A percentile compares a stretch with the other conserved stretches of the same genome.
Conservation (phyloP, 1,140 invertebrate species). For the Lithobius niger region DNA sequence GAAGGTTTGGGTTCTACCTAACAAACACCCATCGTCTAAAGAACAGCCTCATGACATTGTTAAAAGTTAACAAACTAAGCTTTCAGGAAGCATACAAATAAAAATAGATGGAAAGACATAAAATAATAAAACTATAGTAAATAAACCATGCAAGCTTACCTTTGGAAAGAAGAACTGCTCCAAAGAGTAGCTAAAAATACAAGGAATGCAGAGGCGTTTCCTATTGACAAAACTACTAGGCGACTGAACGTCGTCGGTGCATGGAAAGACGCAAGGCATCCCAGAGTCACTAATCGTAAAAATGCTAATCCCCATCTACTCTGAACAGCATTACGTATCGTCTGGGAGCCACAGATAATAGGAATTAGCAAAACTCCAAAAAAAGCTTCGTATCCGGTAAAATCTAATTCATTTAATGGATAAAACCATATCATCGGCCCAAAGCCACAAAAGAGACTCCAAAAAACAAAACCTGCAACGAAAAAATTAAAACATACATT, state of each 20-base stretch:
- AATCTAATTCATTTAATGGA: slow-evolving; percentile 32
- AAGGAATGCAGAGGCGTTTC: slow-evolving; percentile 24
- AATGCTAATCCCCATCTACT: slow-evolving; percentile 18
- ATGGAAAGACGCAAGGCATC: slow-evolving; percentile 28
- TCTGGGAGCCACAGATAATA: slow-evolving; percentile 21
- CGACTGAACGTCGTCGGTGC: slow-evolving; percentile 25
- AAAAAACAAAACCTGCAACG: slow-evolving; percentile 31
- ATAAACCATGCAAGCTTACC: slow-evolving; percentile 12
- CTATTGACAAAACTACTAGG: slow-evolving; percentile 25
- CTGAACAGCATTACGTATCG: slow-evolving; percentile 20
- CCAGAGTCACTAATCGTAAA: slow-evolving; percentile 23
- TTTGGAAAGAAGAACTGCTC: slow-evolving; percentile 22
- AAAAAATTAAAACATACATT: slow-evolving; percentile 9
- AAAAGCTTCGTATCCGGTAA: slow-evolving; percentile 33
- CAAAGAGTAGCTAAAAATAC: slow-evolving; percentile 26
- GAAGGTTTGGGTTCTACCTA: too few species aligned
- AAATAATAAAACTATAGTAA: slow-evolving; percentile 17
- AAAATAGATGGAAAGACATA: not conserved
- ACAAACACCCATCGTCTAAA: too few species aligned
- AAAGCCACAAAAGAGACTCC: slow-evolving; percentile 31
- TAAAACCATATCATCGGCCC: slow-evolving; percentile 36
- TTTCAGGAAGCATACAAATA: too few species aligned
- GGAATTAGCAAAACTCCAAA: slow-evolving; percentile 27
- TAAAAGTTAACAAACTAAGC: too few species aligned
- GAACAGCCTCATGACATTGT: too few species aligned